phyloP scores from a whole-genome alignment of 2,797 vertebrate genomes.

The Ammospiza maritima region DNA sequence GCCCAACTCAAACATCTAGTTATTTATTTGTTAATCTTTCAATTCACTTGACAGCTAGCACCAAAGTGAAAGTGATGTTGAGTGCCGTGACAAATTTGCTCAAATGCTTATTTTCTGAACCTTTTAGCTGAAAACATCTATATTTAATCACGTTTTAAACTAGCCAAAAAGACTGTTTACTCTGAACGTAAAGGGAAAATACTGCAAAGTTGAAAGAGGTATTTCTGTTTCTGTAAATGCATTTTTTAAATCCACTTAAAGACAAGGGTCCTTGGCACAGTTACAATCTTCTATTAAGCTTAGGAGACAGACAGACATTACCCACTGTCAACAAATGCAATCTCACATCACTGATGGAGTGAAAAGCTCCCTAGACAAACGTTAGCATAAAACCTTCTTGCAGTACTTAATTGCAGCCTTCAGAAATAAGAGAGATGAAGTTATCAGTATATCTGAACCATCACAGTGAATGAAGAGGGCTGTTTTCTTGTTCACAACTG shows the following conservation, averaged over 20 bases:
- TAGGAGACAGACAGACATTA: constrained; percentile 57
- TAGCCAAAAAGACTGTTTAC: constrained; percentile 35
- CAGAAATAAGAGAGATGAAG: constrained; percentile 23
- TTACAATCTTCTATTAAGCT: constrained; percentile 38
- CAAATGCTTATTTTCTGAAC: constrained; percentile 29
- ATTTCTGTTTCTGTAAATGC: constrained; percentile 51
- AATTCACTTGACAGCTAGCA: constrained; percentile 35
- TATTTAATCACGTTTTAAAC: constrained; percentile 33
- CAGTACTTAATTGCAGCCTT: constrained; percentile 45
- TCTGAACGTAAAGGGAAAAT: background rate
- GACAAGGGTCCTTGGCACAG: constrained; percentile 42
- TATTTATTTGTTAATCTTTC: constrained; percentile 59
- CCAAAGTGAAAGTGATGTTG: background rate
- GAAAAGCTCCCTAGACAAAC: constrained; percentile 60
- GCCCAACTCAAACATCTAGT: constrained; percentile 8
- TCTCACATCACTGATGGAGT: constrained; percentile 33
- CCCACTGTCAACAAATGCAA: constrained; percentile 36
- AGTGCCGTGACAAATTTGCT: constrained; percentile 35
- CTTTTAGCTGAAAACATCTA: constrained; percentile 35
- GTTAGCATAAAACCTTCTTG: constrained; percentile 42
- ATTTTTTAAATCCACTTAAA: constrained; percentile 43
- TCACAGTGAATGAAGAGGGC: background rate
- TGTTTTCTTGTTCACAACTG: background rate
- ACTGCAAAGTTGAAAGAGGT: background rate
- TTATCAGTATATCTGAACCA: background rate